These are phyloP conservation scores for Polyommatus icarus DNA, from an alignment of 2,888 invertebrate species.

Conservation along the genomic window DNA sequence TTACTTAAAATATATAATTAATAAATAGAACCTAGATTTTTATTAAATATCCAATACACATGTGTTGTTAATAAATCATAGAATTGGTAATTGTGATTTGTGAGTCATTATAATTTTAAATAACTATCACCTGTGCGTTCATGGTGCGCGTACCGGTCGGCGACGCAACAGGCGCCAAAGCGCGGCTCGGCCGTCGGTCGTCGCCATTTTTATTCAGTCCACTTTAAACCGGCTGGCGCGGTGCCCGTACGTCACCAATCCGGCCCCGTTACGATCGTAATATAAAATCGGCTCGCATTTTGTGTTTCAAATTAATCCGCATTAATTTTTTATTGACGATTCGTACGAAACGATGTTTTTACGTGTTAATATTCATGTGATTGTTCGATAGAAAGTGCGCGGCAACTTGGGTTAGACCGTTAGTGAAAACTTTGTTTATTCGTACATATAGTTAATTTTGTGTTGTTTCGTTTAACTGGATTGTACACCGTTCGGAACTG, in stretches of 20 bases:
- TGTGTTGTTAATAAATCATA: too few species aligned
- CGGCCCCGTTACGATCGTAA: constrained; percentile 39
- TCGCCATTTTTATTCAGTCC: constrained; percentile 69
- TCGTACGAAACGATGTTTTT: constrained; percentile 9
- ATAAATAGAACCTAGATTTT: too few species aligned
- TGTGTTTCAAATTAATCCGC: constrained; percentile 30
- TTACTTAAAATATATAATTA: too few species aligned
- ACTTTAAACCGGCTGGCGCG: constrained; percentile 53
- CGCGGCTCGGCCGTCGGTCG: constrained; percentile 42
- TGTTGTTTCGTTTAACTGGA: constrained; percentile 24
- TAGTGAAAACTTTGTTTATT: constrained; percentile 28
- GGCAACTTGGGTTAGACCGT: constrained; percentile 25
- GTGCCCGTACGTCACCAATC: constrained; percentile 49
- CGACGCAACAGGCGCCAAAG: constrained; percentile 21
- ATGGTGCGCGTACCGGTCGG: constrained; percentile 47
- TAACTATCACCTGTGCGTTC: constrained; percentile 49
- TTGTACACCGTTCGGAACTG: constrained; percentile 2
- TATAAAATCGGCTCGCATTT: constrained; percentile 34
- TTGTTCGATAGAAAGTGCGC: constrained; percentile 26
- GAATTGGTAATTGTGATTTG: not conserved
- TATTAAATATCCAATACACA: not conserved
- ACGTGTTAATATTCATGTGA: constrained; percentile 21
- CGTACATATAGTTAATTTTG: constrained; percentile 7
- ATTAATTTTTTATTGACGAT: constrained; percentile 30
- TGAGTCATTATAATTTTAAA: not conserved